Percentiles rank a stretch among this genome's conserved stretches.
Evolutionary conservation across 2,888 invertebrate genomes (phyloP).

Genomic region (Auanema sp.): DNA sequence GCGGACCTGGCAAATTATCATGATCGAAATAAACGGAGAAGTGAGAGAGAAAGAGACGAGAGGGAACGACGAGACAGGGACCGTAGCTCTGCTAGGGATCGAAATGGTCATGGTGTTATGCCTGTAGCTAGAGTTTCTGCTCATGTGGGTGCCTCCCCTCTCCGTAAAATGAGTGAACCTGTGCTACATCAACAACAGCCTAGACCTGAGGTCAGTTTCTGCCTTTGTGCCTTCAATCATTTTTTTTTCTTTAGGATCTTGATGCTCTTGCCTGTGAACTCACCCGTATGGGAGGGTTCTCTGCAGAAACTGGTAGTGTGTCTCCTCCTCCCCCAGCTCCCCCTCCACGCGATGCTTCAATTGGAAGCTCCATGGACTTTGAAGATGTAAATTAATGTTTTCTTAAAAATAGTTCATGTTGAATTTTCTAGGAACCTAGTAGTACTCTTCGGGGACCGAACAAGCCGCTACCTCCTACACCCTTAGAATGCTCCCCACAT

Average conservation of each 20-base stretch:
- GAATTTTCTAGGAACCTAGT: constrained; percentile 15
- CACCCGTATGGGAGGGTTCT: constrained; percentile 77
- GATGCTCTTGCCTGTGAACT: constrained; percentile 93
- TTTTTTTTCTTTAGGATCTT: constrained; percentile 76
- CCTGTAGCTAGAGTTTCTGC: constrained; percentile 40
- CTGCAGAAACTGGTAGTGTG: constrained; percentile 26
- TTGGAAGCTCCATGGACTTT: constrained; percentile 33
- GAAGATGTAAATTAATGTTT: constrained; percentile 24
- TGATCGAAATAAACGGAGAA: constrained; percentile 38
- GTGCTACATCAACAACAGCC: constrained; percentile 52
- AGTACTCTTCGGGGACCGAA: constrained; percentile 72
- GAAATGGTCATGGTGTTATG: constrained; percentile 29
- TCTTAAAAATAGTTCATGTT: constrained; percentile 13
- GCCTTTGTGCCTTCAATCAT: not conserved
- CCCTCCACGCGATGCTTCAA: constrained; percentile 62
- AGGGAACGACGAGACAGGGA: constrained; percentile 33
- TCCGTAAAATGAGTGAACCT: constrained; percentile 60
- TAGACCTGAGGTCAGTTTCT: constrained; percentile 49
- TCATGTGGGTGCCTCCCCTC: constrained; percentile 41
- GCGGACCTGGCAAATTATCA: constrained; percentile 58
- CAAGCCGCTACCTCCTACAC: constrained; percentile 89
- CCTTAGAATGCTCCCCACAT: constrained; percentile 74
- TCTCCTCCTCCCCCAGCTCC: constrained; percentile 64
- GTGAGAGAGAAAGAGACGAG: constrained; percentile 30
- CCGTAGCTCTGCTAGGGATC: constrained; percentile 21